Evolutionary conservation across 2,113 vertebrate species (phyloP).

Genomic region (Ageneiosus marmoratus): DNA sequence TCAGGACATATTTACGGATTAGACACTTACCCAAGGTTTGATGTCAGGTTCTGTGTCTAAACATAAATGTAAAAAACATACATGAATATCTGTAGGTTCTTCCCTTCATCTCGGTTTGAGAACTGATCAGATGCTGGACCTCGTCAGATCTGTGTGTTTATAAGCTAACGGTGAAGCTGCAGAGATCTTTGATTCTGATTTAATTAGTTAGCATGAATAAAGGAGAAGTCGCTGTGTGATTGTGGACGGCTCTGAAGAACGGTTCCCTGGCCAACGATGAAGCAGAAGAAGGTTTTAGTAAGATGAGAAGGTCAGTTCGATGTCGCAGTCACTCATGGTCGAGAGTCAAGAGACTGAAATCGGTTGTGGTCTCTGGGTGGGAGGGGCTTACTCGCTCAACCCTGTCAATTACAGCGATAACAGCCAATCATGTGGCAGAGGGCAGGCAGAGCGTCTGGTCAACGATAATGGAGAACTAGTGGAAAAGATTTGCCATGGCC

Average conservation of each 20-base stretch:
- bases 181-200: no score
- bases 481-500: no score
- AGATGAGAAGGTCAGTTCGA: not conserved
- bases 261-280: no score
- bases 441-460: no score
- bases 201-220: no score
- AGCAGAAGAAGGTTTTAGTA: not conserved
- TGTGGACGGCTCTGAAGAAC: no score
- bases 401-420: not conserved
- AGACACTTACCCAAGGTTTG: not conserved
- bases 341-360: not conserved
- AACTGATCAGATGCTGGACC: not conserved
- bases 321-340: no score
- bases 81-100: not conserved
- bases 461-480: no score
- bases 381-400: not conserved
- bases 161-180: not conserved
- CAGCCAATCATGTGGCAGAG: not conserved
- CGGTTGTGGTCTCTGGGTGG: no score
- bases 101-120: not conserved
- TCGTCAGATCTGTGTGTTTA: not conserved
- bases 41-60: no score
- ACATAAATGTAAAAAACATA: no score
- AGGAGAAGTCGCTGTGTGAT: no score
- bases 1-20: not conserved